Evolutionary conservation across 2,797 vertebrate genomes (phyloP), one percentile per base, ranked within the genome.

Genomic region (Pipistrellus pipistrellus): DNA sequence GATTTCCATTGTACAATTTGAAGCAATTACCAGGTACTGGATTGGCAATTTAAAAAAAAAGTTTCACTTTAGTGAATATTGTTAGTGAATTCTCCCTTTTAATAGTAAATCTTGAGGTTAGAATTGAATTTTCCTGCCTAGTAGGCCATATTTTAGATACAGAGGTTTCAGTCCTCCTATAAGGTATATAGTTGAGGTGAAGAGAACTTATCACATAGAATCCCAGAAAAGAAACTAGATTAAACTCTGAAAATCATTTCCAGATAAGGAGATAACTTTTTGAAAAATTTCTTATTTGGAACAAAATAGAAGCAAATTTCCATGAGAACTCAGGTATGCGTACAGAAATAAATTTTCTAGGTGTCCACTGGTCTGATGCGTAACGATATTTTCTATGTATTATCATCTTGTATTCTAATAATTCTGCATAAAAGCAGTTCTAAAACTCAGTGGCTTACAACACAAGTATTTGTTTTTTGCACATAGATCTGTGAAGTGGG

Each of bases 71-170:
- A 57, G 84, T 25, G 17, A 44, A 44, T 48, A 77, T 38, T 85
- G n/a, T 73, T 92, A 92, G 38, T 90, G 57, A 92, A 77, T 87
- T 96, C 23, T 23, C 20, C 44, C 77, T 80, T 69, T 95, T 78
- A 83, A 4, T n/a, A 64, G 10, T 2, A 82, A 8, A 27, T 83
- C 53, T 91, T 66, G 13, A 69, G 13, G 20, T 30, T 77, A 20
- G 62, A 64, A 81, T 85, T 82, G 81, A 85, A 82, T 85, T 85
- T 78, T 55, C 69, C 17, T 88, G 11, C 11, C 55, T 71, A n/a
- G 15, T 51, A 35, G 91, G 41, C 11, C 32, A 83, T 25, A 75
- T 6, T 53, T 81, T 59, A 78, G n/a, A 51, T 3, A 72, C 8
- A 21, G 51, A 88, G 3, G 21, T 48, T 64, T 86, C 27, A 59